Percentiles rank a stretch among this genome's conserved stretches.
Conservation (phyloP, 2,888 invertebrate species). For the Steromphala cineraria region DNA sequence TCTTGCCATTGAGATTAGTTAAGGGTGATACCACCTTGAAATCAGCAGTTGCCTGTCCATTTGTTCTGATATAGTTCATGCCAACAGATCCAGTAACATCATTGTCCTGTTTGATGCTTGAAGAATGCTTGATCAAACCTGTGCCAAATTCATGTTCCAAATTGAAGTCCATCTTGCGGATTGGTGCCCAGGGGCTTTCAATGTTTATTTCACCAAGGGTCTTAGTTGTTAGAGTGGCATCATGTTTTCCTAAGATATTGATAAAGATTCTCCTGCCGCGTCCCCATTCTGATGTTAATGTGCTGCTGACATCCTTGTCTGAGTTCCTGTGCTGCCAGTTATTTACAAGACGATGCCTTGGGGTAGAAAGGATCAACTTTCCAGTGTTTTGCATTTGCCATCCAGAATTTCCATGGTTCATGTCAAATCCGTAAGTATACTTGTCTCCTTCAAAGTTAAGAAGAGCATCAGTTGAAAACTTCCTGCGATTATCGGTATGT, state of each 20-base stretch:
- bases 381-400: slow-evolving; percentile 51
- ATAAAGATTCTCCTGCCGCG: background rate
- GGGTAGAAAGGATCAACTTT: slow-evolving; percentile 41
- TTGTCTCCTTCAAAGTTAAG: slow-evolving; percentile 34
- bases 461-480: background rate
- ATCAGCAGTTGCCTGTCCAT: slow-evolving; percentile 32
- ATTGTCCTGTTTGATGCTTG: slow-evolving; percentile 35
- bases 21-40: slow-evolving; percentile 40
- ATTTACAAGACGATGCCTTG: slow-evolving; percentile 37
- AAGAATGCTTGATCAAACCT: slow-evolving; percentile 41
- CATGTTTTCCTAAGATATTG: background rate
- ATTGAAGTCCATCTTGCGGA: slow-evolving; percentile 26
- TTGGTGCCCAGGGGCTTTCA: background rate
- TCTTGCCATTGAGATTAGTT: slow-evolving; percentile 35
- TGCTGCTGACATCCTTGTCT: background rate
- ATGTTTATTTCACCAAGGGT: background rate
- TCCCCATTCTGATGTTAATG: slow-evolving; percentile 7
- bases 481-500: slow-evolving; percentile 37
- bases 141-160: slow-evolving; percentile 47
- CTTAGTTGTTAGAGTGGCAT: background rate
- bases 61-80: slow-evolving; percentile 38
- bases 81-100: slow-evolving; percentile 32
- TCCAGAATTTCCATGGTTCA: slow-evolving; percentile 38
- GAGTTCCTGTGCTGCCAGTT: slow-evolving; percentile 9
- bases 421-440: slow-evolving; percentile 42